phyloP scores from a whole-genome alignment of 2,113 vertebrate genomes.

The Ovis canadensis region DNA sequence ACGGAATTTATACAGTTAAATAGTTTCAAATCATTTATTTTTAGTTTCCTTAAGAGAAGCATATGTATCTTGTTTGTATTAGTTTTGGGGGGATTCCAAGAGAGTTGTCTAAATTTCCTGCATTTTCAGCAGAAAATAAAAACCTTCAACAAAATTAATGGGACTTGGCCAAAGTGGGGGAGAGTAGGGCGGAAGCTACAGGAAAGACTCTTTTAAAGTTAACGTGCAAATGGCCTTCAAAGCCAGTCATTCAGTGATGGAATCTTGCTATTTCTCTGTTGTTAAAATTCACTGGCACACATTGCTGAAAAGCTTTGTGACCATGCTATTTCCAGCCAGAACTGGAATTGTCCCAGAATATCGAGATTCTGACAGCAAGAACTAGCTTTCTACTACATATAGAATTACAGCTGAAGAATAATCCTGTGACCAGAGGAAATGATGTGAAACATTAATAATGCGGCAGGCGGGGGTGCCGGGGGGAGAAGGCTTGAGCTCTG shows the following conservation, averaged over 20 bases:
- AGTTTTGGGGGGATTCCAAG: constrained; percentile 81
- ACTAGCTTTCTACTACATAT: not conserved
- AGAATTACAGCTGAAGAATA: constrained; percentile 13
- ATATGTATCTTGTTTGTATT: constrained; percentile 83
- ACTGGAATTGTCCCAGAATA: constrained; percentile 35
- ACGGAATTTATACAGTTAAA: constrained; percentile 74
- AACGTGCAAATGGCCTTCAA: constrained; percentile 52
- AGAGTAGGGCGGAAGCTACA: constrained; percentile 33
- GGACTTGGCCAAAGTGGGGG: constrained; percentile 23
- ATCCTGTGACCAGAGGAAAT: not conserved
- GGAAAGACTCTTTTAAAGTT: constrained; percentile 33
- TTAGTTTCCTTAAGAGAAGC: constrained; percentile 77
- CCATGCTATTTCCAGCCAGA: constrained; percentile 43
- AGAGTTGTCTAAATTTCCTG: constrained; percentile 80
- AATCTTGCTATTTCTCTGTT: constrained; percentile 54
- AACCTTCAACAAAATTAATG: constrained; percentile 78
- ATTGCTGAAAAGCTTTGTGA: not conserved
- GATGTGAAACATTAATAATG: not conserved
- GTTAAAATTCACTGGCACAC: constrained; percentile 55
- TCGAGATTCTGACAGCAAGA: constrained; percentile 30
- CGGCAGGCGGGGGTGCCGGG: fast-evolving
- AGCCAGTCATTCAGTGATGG: constrained; percentile 47
- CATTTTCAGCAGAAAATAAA: constrained; percentile 84
- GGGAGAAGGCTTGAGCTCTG: not conserved
- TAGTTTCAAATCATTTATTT: constrained; percentile 79